A percentile compares a stretch with the other conserved stretches of the same genome.
Conservation (phyloP, 2,888 invertebrate genomes). For the Alitta virens region DNA sequence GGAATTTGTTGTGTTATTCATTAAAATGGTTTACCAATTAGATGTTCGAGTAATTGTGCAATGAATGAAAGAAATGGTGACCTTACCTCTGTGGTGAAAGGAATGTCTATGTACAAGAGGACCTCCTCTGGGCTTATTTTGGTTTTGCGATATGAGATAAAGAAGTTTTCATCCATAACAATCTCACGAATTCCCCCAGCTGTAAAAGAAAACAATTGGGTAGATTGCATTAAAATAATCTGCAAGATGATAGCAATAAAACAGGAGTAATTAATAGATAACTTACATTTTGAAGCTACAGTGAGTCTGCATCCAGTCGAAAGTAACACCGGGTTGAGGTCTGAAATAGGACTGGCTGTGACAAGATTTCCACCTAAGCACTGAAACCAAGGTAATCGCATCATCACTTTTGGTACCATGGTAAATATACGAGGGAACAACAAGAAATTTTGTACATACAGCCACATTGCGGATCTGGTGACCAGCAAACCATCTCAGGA, state of each 20-base stretch:
- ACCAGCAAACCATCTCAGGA: constrained; percentile 93
- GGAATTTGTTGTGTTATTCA: too few relatives aligned
- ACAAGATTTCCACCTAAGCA: constrained; percentile 90
- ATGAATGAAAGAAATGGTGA: too few relatives aligned
- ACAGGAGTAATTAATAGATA: too few relatives aligned
- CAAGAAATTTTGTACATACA: constrained; percentile 51
- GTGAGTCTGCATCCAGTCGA: constrained; percentile 62
- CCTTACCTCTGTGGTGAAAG: constrained; percentile 61
- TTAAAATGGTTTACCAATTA: too few relatives aligned
- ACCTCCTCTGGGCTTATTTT: constrained; percentile 73
- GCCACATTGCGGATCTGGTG: constrained; percentile 93
- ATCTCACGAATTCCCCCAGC: constrained; percentile 55
- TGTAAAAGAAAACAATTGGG: too few relatives aligned
- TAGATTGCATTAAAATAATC: too few relatives aligned
- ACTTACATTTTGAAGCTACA: constrained; percentile 39
- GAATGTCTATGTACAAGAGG: constrained; percentile 76
- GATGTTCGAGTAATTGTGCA: too few relatives aligned
- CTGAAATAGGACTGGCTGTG: constrained; percentile 94
- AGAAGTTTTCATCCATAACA: constrained; percentile 73
- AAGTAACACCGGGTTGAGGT: constrained; percentile 88
- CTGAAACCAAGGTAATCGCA: too few relatives aligned
- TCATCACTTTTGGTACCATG: too few relatives aligned
- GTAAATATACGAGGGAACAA: too few relatives aligned
- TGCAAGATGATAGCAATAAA: too few relatives aligned
- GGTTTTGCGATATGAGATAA: constrained; percentile 82